Evolutionary conservation across 2,113 vertebrate genomes (phyloP), one percentile per base, ranked within the genome.

Genomic region (Pogonocichla stellata): DNA sequence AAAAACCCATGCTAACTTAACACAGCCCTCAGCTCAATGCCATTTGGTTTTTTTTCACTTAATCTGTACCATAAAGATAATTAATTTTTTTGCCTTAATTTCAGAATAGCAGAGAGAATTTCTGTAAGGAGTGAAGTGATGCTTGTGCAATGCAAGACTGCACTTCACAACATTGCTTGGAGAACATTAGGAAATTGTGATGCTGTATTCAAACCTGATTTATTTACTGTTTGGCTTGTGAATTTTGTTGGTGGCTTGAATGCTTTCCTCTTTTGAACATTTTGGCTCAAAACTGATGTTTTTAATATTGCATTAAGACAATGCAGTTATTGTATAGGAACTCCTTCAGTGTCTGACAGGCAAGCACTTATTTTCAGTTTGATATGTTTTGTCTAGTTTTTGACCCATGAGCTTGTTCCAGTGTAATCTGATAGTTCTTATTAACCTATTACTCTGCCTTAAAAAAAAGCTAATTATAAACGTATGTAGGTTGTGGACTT

Each of bases 391-490:
- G 90, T 96, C 87, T 98, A 81, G 80, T 91, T 97, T 97, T 95
- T 94, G 95, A 95, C 88, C 78, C 67, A 34, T 88, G 80, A 95
- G 80, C 87, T 96, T 88, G 88, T 97, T 93, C 81, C 85, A 82
- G 64, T 90, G 95, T 97, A 97, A 98, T 95, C 43, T 93, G 95
- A 97, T 97, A 96, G 96, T 96, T 96, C 74, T 97, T 94, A 97
- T 96, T 97, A 96, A 97, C 72, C 64, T 97, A 89, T 88, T 95
- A 96, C 83, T 97, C 62, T 72, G 61, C 79, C 88, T 96, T 96
- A 78, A 88, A 88, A 93, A 91, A 83, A 71, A 89, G 69, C 72
- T 96, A 93, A 97, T 95, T 93, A 94, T 94, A 97, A 98, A 92
- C 87, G 53, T 95, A 92, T 97, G 88, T 71, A 92, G 92, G 51